Percentiles rank a stretch among this genome's conserved stretches.
These are phyloP conservation scores for Diplolepis rosae DNA, from an alignment of 2,888 invertebrate genomes.

Conservation along the genomic window DNA sequence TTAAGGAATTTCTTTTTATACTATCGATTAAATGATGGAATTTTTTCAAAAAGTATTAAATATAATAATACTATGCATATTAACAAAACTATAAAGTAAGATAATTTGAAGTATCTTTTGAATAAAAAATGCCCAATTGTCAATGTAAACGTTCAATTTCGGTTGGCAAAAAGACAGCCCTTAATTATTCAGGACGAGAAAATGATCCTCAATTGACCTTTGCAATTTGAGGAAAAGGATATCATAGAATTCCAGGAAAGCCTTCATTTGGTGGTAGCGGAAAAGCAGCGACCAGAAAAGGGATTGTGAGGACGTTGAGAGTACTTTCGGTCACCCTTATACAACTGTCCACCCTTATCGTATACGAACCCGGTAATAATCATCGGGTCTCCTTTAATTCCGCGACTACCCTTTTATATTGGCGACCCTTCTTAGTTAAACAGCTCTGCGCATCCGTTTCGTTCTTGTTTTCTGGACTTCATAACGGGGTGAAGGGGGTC, in stretches of 20 bases:
- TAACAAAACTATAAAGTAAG: too few species aligned
- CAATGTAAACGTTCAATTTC: background rate
- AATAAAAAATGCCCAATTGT: background rate
- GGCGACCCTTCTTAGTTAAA: conserved; percentile 65
- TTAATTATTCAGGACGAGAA: background rate
- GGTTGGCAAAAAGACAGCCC: background rate
- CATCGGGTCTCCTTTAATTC: conserved; percentile 65
- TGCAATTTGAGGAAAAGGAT: conserved; percentile 13
- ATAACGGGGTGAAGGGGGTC: background rate
- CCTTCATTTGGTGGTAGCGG: conserved; percentile 26
- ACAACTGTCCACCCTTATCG: conserved; percentile 31
- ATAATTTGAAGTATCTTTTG: background rate
- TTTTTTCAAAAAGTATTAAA: background rate
- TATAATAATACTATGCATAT: too few species aligned
- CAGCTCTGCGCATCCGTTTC: conserved; percentile 55
- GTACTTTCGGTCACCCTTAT: conserved; percentile 27
- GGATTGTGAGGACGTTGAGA: conserved; percentile 7
- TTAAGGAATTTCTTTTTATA: background rate
- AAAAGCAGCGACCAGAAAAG: conserved; percentile 25
- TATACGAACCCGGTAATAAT: conserved; percentile 25
- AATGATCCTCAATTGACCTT: conserved; percentile 27
- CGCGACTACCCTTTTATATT: conserved; percentile 66
- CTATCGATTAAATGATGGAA: background rate
- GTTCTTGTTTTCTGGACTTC: conserved; percentile 1
- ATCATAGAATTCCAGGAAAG: background rate